A percentile compares a stretch with the other conserved stretches of the same genome.
Evolutionary conservation across 2,113 vertebrate species (phyloP).

Genomic region (Grantiella picta): DNA sequence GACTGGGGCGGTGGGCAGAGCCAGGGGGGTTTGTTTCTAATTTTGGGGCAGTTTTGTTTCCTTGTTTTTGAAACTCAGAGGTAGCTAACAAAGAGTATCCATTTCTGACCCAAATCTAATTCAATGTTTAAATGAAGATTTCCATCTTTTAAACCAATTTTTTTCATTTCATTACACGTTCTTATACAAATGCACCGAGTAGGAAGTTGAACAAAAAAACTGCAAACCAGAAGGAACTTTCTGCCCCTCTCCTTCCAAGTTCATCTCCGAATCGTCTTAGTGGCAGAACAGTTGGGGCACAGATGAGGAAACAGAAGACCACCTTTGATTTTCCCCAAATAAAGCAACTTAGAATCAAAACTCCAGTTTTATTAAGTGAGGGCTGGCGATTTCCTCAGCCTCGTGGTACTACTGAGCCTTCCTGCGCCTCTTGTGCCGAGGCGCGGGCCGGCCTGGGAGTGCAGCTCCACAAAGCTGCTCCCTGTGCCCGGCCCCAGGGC

Average conservation of each 20-base stretch:
- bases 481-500: not conserved
- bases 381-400: not conserved
- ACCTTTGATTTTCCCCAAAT: not conserved
- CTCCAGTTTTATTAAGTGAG: not conserved
- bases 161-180: not conserved
- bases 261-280: not conserved
- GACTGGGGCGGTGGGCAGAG: not conserved
- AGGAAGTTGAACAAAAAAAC: not conserved
- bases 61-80: not conserved
- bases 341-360: not conserved
- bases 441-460: rapidly evolving
- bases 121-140: not conserved
- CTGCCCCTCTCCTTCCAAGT: not conserved
- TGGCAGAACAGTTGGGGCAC: not conserved
- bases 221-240: not conserved
- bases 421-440: not conserved
- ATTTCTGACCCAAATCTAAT: not conserved
- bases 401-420: rapidly evolving
- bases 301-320: not conserved
- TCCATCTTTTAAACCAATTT: not conserved
- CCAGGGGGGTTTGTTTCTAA: not conserved
- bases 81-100: not conserved
- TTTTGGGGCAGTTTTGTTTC: not conserved
- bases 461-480: not conserved
- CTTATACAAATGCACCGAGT: not conserved